Conservation (phyloP, 2,113 vertebrate genomes). For the Aphelocoma coerulescens region DNA sequence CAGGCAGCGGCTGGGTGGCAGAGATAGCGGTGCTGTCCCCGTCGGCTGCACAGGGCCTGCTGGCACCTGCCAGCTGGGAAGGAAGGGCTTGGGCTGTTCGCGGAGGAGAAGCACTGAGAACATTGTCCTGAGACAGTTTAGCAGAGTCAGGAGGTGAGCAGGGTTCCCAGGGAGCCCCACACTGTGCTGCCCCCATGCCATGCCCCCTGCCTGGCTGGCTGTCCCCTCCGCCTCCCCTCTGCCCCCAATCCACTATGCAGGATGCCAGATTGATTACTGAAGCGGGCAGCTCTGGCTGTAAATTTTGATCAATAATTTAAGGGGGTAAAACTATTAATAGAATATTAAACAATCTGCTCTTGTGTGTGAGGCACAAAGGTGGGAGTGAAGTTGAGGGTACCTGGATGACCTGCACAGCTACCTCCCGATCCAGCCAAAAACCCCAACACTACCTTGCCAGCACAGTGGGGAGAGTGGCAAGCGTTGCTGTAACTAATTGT, state of each 20-base stretch:
- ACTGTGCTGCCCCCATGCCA: rapidly evolving
- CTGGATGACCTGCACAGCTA: not conserved
- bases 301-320: slow-evolving; percentile 49
- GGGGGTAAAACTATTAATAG: slow-evolving; percentile 32
- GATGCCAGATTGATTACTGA: not conserved
- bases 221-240: not conserved
- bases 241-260: not conserved
- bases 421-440: not conserved
- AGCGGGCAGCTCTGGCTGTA: slow-evolving; percentile 9
- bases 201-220: not conserved
- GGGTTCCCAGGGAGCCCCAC: not conserved
- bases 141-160: not conserved
- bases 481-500: not conserved
- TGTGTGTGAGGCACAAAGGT: not conserved
- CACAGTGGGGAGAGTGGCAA: rapidly evolving
- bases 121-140: not conserved
- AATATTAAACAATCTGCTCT: not conserved
- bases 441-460: rapidly evolving
- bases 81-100: not conserved
- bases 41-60: not conserved
- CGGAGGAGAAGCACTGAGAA: not conserved
- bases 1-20: slow-evolving; percentile 17
- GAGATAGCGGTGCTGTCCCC: not conserved
- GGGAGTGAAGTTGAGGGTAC: not conserved
- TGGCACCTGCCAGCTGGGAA: not conserved